Evolutionary conservation across 2,797 vertebrate species (phyloP).

Genomic region (Amblyopsis hoosieri): DNA sequence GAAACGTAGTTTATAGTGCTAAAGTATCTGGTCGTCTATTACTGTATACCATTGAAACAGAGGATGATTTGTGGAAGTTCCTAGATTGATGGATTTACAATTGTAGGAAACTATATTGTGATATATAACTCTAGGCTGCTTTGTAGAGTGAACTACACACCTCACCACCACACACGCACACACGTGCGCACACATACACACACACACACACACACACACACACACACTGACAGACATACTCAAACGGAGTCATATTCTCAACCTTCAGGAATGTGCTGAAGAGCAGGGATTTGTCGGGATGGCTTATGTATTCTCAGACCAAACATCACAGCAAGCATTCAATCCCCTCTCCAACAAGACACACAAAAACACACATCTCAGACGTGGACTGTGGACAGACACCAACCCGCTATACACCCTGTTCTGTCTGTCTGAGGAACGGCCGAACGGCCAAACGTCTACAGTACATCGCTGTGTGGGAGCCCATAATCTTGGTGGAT

Average conservation of each 20-base stretch:
- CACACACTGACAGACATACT: background rate
- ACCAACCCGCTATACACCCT: conserved; percentile 15
- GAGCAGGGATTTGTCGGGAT: conserved; percentile 21
- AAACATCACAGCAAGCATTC: conserved; percentile 44
- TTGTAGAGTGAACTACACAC: conserved; percentile 24
- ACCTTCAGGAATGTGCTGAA: conserved; percentile 47
- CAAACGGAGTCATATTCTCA: conserved; percentile 10
- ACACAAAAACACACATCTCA: conserved; percentile 38
- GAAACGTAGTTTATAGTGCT: conserved; percentile 52
- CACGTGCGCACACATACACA: background rate
- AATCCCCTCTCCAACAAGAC: conserved; percentile 28
- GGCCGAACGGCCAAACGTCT: conserved; percentile 30
- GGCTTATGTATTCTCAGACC: conserved; percentile 27
- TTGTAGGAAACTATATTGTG: conserved; percentile 29
- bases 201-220: conserved; percentile 9
- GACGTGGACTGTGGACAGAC: conserved; percentile 49
- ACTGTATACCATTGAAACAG: conserved; percentile 33
- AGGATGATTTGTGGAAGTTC: conserved; percentile 26
- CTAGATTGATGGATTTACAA: conserved; percentile 35
- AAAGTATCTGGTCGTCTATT: conserved; percentile 49
- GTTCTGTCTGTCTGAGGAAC: conserved; percentile 46
- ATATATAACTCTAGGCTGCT: conserved; percentile 15
- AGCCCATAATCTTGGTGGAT: conserved; percentile 40
- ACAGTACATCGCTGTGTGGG: conserved; percentile 33
- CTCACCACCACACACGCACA: conserved; percentile 2